Percentiles rank a stretch among this genome's conserved stretches.
Conservation (phyloP, 2,888 invertebrate genomes). For the Trissonchulus sp. region DNA sequence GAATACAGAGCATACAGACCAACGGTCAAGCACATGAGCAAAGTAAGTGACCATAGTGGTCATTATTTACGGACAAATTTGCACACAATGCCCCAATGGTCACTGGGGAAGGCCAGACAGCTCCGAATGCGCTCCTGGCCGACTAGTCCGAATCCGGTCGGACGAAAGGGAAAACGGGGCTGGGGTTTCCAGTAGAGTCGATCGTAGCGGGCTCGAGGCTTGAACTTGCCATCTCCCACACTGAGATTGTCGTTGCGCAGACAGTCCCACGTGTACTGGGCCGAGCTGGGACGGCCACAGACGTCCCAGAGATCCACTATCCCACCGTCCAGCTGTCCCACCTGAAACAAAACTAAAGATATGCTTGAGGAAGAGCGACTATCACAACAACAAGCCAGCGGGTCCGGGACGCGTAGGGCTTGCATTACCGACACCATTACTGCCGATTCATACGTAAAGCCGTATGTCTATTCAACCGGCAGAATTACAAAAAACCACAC, state of each 20-base stretch:
- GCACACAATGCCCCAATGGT: conserved; percentile 59
- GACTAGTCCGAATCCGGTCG: conserved; percentile 58
- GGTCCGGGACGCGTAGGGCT: too few species aligned
- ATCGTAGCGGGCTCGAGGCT: conserved; percentile 59
- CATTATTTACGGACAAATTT: conserved; percentile 51
- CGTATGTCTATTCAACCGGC: too few species aligned
- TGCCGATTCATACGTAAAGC: too few species aligned
- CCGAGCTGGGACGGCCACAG: conserved; percentile 58
- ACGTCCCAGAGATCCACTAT: conserved; percentile 58
- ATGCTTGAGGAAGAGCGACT: too few species aligned
- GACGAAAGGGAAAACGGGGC: conserved; percentile 43
- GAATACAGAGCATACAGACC: too few species aligned
- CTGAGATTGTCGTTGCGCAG: conserved; percentile 59
- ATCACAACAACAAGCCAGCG: too few species aligned
- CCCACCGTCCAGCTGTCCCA: too few species aligned
- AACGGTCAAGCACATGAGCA: too few species aligned
- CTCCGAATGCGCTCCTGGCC: conserved; percentile 57
- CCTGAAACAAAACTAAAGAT: too few species aligned
- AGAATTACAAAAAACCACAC: too few species aligned
- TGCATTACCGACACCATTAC: too few species aligned
- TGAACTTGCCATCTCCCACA: conserved; percentile 44
- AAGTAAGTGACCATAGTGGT: too few species aligned
- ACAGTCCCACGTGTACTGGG: conserved; percentile 61
- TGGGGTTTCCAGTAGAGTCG: conserved; percentile 56
- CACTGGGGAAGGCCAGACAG: conserved; percentile 59